A percentile compares a stretch with the other conserved stretches of the same genome.
Conservation (phyloP, 2,797 vertebrate species). For the Coreius guichenoti region DNA sequence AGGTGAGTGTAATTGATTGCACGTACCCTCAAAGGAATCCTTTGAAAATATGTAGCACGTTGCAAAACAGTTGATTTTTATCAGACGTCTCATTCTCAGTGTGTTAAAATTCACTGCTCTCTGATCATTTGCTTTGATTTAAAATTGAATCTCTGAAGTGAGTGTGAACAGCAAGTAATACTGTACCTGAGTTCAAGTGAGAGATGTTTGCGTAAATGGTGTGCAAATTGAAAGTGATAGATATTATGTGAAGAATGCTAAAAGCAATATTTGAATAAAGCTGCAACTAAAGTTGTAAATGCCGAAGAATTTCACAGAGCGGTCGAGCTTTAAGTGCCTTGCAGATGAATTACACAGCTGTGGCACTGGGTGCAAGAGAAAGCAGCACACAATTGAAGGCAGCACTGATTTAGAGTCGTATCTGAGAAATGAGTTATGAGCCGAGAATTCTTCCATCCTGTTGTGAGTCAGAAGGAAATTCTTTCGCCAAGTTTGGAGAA, state of each 20-base stretch:
- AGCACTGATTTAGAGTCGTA: slow-evolving; percentile 30
- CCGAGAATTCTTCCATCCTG: not conserved
- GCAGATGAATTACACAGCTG: slow-evolving; percentile 45
- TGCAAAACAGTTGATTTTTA: not conserved
- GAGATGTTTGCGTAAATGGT: slow-evolving; percentile 8
- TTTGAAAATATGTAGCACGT: not conserved
- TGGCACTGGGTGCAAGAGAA: slow-evolving; percentile 32
- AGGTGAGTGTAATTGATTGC: slow-evolving; percentile 17
- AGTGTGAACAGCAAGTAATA: not conserved
- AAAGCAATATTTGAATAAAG: slow-evolving; percentile 31
- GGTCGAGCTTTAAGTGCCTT: slow-evolving; percentile 1
- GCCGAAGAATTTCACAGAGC: slow-evolving; percentile 11
- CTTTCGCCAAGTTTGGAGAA: slow-evolving; percentile 56
- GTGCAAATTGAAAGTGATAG: slow-evolving; percentile 9
- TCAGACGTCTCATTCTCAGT: not conserved
- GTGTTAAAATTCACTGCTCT: not conserved
- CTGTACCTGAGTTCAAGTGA: slow-evolving; percentile 5
- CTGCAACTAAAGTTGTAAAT: slow-evolving; percentile 27
- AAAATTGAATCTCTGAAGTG: not conserved
- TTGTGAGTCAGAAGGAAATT: slow-evolving; percentile 50
- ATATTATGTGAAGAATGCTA: slow-evolving; percentile 14
- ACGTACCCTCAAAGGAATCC: not conserved
- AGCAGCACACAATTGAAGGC: slow-evolving; percentile 40
- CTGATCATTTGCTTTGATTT: not conserved
- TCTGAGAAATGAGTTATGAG: slow-evolving; percentile 42